Percentiles rank a stretch among this genome's conserved stretches.
Conservation (phyloP, 2,888 invertebrate genomes). For the Barypeithes pellucidus region DNA sequence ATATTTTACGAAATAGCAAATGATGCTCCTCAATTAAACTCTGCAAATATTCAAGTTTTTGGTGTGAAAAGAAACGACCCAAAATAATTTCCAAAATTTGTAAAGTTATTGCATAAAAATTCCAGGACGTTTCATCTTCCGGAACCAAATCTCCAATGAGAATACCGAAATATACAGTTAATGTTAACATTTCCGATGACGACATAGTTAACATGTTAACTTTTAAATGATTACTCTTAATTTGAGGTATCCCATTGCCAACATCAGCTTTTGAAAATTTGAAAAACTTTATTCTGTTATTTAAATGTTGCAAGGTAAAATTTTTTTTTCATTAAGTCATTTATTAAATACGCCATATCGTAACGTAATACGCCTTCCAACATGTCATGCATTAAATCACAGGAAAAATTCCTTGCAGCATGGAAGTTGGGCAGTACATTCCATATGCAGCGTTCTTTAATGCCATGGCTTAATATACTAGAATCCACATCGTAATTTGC, state of each 20-base stretch:
- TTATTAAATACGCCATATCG: conserved; percentile 24
- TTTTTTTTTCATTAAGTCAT: conserved; percentile 14
- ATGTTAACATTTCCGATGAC: conserved; percentile 28
- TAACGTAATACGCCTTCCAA: conserved; percentile 21
- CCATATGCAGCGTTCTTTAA: conserved; percentile 24
- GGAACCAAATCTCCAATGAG: conserved; percentile 19
- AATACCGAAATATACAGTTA: conserved; percentile 20
- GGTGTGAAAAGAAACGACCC: neutral
- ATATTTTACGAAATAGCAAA: neutral
- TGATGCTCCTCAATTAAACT: conserved; percentile 19
- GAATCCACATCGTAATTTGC: conserved; percentile 16
- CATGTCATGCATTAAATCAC: conserved; percentile 35
- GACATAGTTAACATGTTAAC: conserved; percentile 42
- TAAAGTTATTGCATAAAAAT: neutral
- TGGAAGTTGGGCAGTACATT: conserved; percentile 11
- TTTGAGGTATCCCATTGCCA: conserved; percentile 16
- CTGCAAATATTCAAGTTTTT: conserved; percentile 7
- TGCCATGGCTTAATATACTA: neutral
- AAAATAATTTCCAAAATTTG: conserved; percentile 11
- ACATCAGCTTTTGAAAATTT: conserved; percentile 24
- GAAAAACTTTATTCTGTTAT: conserved; percentile 29
- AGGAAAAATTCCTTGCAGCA: conserved; percentile 10
- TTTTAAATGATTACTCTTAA: conserved; percentile 48
- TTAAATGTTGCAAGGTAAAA: conserved; percentile 12
- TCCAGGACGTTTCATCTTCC: conserved; percentile 11